Evolutionary conservation across 2,888 invertebrate genomes (phyloP).

Genomic region (Dasypolia templi): DNA sequence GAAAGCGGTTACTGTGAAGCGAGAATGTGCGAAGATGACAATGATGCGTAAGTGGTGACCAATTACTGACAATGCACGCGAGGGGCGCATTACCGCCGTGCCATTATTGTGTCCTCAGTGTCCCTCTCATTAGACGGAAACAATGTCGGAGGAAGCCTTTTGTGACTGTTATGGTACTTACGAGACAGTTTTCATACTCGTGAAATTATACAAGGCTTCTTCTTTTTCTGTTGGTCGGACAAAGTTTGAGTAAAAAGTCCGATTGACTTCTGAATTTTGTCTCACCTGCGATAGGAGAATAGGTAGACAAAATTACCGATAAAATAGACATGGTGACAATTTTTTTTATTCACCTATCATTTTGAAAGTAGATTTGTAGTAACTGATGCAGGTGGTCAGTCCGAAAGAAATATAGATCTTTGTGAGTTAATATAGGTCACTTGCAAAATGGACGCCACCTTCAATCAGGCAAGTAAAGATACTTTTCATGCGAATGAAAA

Average conservation of each 20-base stretch:
- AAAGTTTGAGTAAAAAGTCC: neutral
- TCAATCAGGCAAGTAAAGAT: constrained; percentile 1
- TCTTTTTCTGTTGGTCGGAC: too few relatives aligned
- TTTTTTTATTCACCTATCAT: too few relatives aligned
- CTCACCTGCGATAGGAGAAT: too few relatives aligned
- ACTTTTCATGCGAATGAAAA: constrained; percentile 27
- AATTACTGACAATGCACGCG: constrained; percentile 49
- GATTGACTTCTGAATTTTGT: neutral
- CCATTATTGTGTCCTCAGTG: constrained; percentile 15
- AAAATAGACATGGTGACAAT: too few relatives aligned
- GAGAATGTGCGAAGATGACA: constrained; percentile 30
- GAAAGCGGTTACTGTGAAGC: constrained; percentile 6
- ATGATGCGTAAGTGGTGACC: constrained; percentile 38
- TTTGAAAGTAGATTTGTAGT: neutral
- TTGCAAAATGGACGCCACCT: neutral
- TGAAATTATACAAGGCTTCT: neutral
- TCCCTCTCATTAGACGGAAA: constrained; percentile 14
- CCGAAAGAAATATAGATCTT: neutral
- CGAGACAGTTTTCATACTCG: neutral
- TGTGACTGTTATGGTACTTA: constrained; percentile 4
- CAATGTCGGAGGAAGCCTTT: constrained; percentile 26
- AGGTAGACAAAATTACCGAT: too few relatives aligned
- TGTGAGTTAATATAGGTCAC: neutral
- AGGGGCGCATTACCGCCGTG: constrained; percentile 18
- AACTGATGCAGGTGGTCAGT: neutral